Evolutionary conservation across 1,140 invertebrate species (phyloP).

Genomic region (Drosophila aff.): DNA sequence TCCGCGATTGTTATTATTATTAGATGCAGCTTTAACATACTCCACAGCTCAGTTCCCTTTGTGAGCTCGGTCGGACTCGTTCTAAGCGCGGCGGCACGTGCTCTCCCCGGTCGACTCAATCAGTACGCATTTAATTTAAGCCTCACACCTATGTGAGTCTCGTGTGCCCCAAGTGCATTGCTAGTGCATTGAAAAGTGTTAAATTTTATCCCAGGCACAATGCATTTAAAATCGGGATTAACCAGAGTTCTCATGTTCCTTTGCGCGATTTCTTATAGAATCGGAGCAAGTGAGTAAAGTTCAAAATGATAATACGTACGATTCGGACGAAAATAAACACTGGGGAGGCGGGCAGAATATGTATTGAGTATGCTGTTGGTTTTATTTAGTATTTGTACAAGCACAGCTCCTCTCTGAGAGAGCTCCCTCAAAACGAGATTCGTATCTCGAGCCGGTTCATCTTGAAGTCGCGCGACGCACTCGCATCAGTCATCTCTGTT

Average conservation of each 20-base stretch:
- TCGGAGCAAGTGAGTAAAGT: constrained; percentile 68
- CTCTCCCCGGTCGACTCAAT: not conserved
- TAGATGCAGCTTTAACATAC: not conserved
- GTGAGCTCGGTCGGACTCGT: constrained; percentile 38
- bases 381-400: not conserved
- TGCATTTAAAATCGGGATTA: constrained; percentile 17
- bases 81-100: constrained; percentile 17
- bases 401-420: constrained; percentile 14
- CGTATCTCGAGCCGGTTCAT: constrained; percentile 45
- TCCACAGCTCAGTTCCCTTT: constrained; percentile 39
- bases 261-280: constrained; percentile 21
- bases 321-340: constrained; percentile 28
- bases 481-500: constrained; percentile 23
- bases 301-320: constrained; percentile 47
- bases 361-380: constrained; percentile 16
- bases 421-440: constrained; percentile 59
- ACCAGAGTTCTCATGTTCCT: constrained; percentile 16
- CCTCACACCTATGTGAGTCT: constrained; percentile 15
- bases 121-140: constrained; percentile 17
- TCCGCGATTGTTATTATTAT: constrained; percentile 26
- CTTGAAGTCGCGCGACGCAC: constrained; percentile 29
- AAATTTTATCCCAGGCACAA: constrained; percentile 4
- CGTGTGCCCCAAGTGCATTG: constrained; percentile 5
- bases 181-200: not conserved
- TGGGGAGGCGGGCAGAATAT: not conserved